phyloP scores from a whole-genome alignment of 2,113 vertebrate species.

The Megalops atlanticus region DNA sequence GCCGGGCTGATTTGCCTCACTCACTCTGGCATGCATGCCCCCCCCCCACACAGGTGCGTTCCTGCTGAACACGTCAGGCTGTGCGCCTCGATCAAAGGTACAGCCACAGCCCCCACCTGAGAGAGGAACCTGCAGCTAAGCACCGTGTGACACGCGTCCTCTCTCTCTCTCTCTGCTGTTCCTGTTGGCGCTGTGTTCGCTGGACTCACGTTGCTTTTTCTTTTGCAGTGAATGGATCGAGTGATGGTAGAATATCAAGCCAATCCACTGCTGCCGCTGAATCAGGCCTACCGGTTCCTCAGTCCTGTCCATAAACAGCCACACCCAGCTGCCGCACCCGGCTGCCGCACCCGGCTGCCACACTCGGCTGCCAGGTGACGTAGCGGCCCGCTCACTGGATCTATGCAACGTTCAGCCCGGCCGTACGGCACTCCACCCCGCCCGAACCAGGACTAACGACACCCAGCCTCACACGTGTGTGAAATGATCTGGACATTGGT shows the following conservation, averaged over 20 bases:
- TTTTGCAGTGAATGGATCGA: not conserved
- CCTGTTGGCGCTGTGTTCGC: not conserved
- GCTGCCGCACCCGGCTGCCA: not conserved
- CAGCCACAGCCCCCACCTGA: too few relatives aligned
- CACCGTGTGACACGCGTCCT: too few relatives aligned
- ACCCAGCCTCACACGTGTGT: too few relatives aligned
- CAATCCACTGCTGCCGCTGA: not conserved
- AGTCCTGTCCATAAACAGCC: too few relatives aligned
- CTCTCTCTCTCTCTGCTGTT: too few relatives aligned
- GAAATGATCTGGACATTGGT: not conserved
- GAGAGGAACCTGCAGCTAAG: not conserved
- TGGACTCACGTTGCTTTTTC: not conserved
- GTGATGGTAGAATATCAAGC: not conserved
- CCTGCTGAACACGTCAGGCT: too few relatives aligned
- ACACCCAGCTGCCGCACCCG: not conserved
- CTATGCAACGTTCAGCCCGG: too few relatives aligned
- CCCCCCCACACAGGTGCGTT: not conserved
- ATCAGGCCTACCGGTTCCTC: not conserved
- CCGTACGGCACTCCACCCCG: too few relatives aligned
- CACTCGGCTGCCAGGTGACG: too few relatives aligned
- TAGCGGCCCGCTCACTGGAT: too few relatives aligned
- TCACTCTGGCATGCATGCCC: not conserved
- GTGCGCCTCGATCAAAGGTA: too few relatives aligned
- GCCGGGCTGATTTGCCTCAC: not conserved
- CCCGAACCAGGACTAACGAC: too few relatives aligned